Percentiles rank a stretch among this genome's conserved stretches.
Evolutionary conservation across 2,888 invertebrate species (phyloP).

Genomic region (Phyto melanocephala): DNA sequence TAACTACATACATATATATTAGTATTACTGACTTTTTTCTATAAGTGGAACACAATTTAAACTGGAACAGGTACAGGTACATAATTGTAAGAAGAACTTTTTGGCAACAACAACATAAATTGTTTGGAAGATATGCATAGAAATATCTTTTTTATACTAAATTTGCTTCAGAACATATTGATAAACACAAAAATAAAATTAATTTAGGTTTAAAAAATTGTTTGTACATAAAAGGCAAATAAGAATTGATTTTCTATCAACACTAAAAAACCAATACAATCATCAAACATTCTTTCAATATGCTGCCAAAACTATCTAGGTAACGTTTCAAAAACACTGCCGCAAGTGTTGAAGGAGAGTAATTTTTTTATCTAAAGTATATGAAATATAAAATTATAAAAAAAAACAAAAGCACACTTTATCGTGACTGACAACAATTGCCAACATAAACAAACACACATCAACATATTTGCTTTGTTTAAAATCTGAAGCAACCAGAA

Average conservation of each 20-base stretch:
- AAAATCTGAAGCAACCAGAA: neutral
- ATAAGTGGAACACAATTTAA: no score
- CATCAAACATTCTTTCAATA: constrained; percentile 20
- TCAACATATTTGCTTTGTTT: neutral
- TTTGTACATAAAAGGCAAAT: neutral
- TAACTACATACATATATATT: no score
- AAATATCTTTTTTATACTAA: no score
- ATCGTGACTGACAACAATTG: constrained; percentile 35
- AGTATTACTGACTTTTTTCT: no score
- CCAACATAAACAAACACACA: neutral
- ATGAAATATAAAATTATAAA: neutral
- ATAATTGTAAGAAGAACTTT: no score
- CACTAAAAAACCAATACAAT: constrained; percentile 35
- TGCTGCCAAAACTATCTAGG: constrained; percentile 16
- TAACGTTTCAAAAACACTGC: neutral
- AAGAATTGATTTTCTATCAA: constrained; percentile 36
- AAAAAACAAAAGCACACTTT: neutral
- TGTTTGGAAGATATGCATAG: no score
- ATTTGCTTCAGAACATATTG: neutral
- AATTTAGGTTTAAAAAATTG: no score
- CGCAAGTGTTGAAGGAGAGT: constrained; percentile 32
- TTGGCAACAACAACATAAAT: no score
- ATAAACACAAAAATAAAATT: neutral
- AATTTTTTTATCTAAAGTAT: neutral
- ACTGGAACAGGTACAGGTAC: no score